Conservation (phyloP, 1,140 invertebrate genomes). For the Drosophila pseudoobscura region DNA sequence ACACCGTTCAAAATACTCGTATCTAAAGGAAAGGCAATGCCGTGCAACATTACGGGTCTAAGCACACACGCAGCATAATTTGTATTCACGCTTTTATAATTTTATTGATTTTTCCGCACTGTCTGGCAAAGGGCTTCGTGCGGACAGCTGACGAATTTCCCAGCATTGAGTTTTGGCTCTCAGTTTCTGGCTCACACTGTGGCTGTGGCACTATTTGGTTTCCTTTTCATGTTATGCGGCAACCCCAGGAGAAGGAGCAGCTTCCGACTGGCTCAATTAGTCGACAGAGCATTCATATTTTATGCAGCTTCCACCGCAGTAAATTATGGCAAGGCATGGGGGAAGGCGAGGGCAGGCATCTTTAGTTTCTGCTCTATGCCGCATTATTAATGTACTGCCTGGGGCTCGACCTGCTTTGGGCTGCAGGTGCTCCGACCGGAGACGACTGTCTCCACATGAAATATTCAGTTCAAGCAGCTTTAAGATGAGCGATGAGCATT, state of each 20-base stretch:
- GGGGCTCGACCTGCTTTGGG: background rate
- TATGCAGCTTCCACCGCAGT: slow-evolving; percentile 47
- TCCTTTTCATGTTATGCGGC: slow-evolving; percentile 60
- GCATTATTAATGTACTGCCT: slow-evolving; percentile 36
- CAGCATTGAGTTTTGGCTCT: slow-evolving; percentile 44
- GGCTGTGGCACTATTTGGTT: slow-evolving; percentile 33
- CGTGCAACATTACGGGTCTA: background rate
- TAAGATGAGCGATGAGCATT: background rate
- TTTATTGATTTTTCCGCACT: slow-evolving; percentile 75
- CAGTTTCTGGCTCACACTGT: slow-evolving; percentile 10
- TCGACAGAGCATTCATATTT: slow-evolving; percentile 43
- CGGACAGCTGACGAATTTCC: slow-evolving; percentile 68
- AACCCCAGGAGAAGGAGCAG: slow-evolving; percentile 17
- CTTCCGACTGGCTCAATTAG: slow-evolving; percentile 60
- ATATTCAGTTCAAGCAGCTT: slow-evolving; percentile 14
- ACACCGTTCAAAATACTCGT: slow-evolving; percentile 19
- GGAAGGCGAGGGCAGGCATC: slow-evolving; percentile 4
- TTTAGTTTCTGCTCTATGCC: slow-evolving; percentile 31
- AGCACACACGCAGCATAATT: background rate
- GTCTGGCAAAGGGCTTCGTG: slow-evolving; percentile 47
- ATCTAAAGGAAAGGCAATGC: background rate
- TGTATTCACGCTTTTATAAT: slow-evolving; percentile 75
- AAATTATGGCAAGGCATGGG: slow-evolving; percentile 48
- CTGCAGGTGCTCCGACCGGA: slow-evolving; percentile 11
- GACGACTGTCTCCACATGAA: background rate